Percentiles rank a stretch among this genome's conserved stretches.
Evolutionary conservation across 2,113 vertebrate species (phyloP).

Genomic region (Melospiza melodia): DNA sequence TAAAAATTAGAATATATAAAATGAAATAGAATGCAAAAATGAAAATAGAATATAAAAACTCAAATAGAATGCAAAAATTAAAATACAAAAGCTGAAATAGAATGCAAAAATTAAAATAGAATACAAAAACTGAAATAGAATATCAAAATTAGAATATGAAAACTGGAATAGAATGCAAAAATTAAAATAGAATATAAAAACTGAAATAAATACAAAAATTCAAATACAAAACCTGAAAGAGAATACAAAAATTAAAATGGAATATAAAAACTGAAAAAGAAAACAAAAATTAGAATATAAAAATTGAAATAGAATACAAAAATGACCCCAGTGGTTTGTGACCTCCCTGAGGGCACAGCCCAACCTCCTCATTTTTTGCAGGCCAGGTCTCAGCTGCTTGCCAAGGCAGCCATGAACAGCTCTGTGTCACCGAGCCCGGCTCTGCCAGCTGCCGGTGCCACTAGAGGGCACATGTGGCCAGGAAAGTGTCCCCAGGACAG

Average conservation of each 20-base stretch:
- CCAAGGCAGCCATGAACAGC: background rate
- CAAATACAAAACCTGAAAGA: background rate
- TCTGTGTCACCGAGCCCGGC: fast-evolving
- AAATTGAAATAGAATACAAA: background rate
- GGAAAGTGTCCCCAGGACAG: fast-evolving
- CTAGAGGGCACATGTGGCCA: slow-evolving; percentile 19
- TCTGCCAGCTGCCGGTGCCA: background rate
- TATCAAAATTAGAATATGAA: too few species aligned
- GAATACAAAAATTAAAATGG: background rate
- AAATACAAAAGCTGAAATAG: too few species aligned
- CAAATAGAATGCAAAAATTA: background rate
- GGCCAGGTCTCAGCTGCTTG: background rate
- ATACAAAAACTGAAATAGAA: too few species aligned
- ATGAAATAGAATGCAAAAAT: too few species aligned
- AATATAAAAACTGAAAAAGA: background rate
- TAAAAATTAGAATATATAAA: background rate
- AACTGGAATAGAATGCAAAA: background rate
- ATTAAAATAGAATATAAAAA: too few species aligned
- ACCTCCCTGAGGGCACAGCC: background rate
- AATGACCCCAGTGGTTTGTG: background rate
- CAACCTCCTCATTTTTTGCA: background rate
- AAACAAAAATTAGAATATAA: too few species aligned
- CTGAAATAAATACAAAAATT: too few species aligned
- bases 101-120: too few species aligned
- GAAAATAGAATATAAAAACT: too few species aligned